A percentile compares a stretch with the other conserved stretches of the same genome.
Conservation (phyloP, 2,888 invertebrate genomes). For the Drosophila bunnanda region DNA sequence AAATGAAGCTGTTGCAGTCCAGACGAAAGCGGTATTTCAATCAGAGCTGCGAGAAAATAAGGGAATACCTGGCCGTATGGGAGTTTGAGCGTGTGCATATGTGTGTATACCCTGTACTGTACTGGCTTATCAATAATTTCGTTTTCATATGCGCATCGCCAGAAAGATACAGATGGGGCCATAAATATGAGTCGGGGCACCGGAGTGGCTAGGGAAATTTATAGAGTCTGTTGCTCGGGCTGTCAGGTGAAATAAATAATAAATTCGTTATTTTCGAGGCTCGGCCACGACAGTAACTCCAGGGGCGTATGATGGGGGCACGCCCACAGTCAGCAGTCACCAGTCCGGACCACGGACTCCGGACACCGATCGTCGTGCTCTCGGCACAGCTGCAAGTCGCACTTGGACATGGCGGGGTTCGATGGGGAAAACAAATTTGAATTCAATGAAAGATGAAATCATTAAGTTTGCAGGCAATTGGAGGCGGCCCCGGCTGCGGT, state of each 20-base stretch:
- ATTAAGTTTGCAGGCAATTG: slow-evolving; percentile 77
- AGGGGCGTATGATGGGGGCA: slow-evolving; percentile 70
- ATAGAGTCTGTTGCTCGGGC: slow-evolving; percentile 83
- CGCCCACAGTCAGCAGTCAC: slow-evolving; percentile 61
- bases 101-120: slow-evolving; percentile 47
- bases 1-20: slow-evolving; percentile 82
- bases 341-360: not conserved
- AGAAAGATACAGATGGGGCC: slow-evolving; percentile 31
- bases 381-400: slow-evolving; percentile 57
- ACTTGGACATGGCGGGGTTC: slow-evolving; percentile 37
- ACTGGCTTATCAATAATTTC: slow-evolving; percentile 77
- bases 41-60: slow-evolving; percentile 54
- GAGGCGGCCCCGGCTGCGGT: slow-evolving; percentile 37
- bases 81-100: not conserved
- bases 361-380: slow-evolving; percentile 30
- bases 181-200: slow-evolving; percentile 48
- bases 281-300: slow-evolving; percentile 40
- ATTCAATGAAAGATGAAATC: slow-evolving; percentile 83
- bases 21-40: slow-evolving; percentile 65
- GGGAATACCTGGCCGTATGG: slow-evolving; percentile 6
- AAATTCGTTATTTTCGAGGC: slow-evolving; percentile 82
- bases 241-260: slow-evolving; percentile 85
- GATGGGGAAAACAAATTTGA: slow-evolving; percentile 72
- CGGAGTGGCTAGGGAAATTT: slow-evolving; percentile 80
- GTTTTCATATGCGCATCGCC: slow-evolving; percentile 64